Percentiles rank a stretch among this genome's conserved stretches.
These are phyloP conservation scores for Antheraea yamamai DNA, from an alignment of 2,888 invertebrate genomes.

Conservation along the genomic window DNA sequence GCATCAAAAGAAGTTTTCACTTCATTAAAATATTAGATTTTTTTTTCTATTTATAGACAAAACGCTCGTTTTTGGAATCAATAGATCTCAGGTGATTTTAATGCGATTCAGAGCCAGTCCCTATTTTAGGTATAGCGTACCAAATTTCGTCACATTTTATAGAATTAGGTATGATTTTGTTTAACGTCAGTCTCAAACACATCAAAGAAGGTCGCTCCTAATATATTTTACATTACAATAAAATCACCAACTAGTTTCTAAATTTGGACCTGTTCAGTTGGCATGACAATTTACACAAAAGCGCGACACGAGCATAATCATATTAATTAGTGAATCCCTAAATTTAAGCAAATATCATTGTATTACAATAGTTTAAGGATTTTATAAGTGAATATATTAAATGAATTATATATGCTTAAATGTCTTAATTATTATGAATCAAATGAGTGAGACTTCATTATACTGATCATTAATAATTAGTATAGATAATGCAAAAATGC, in stretches of 20 bases:
- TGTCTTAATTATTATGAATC: too few relatives aligned
- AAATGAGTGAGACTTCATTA: too few relatives aligned
- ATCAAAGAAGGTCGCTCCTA: background rate
- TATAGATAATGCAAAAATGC: too few relatives aligned
- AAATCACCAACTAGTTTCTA: background rate
- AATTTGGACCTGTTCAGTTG: background rate
- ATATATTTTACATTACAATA: background rate
- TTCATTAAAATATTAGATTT: background rate
- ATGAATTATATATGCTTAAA: too few relatives aligned
- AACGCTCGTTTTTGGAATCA: too few relatives aligned
- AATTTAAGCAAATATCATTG: background rate
- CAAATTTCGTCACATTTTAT: background rate
- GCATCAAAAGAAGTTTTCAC: background rate
- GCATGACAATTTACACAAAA: constrained; percentile 2
- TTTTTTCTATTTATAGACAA: too few relatives aligned
- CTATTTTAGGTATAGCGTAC: background rate
- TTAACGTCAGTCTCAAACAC: background rate
- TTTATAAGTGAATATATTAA: background rate
- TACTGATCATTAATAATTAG: too few relatives aligned
- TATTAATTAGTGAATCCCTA: background rate
- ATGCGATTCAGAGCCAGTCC: background rate
- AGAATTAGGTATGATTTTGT: background rate
- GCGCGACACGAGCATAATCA: background rate
- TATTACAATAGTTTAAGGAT: background rate
- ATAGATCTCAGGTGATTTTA: too few relatives aligned